Conservation (phyloP, 2,797 vertebrate species). For the Chloroceryle amazona region DNA sequence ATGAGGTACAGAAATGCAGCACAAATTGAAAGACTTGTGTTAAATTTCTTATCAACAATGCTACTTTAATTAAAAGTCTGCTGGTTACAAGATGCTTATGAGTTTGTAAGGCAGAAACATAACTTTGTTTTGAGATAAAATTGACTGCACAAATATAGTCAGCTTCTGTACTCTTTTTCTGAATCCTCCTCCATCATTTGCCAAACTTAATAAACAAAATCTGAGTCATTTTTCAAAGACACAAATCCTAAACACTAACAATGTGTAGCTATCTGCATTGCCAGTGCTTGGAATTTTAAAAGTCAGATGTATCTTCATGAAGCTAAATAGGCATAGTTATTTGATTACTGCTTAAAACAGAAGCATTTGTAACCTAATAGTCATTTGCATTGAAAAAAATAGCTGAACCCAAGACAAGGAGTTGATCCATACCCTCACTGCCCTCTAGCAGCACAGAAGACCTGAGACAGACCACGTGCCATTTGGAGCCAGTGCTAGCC, state of each 20-base stretch:
- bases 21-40: neutral
- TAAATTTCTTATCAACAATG: neutral
- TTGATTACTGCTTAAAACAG: neutral
- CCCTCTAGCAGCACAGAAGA: neutral
- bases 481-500: neutral
- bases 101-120: neutral
- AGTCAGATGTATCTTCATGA: neutral
- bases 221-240: neutral
- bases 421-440: neutral
- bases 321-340: neutral
- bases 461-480: neutral
- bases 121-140: neutral
- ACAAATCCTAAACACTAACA: neutral
- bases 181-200: neutral
- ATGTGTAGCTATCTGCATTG: neutral
- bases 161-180: neutral
- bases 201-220: neutral
- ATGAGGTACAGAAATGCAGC: neutral
- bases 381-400: neutral
- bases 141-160: neutral
- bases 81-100: neutral
- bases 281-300: neutral
- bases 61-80: neutral
- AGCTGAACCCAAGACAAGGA: neutral
- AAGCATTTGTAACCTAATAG: neutral